Conservation (phyloP, 2,888 invertebrate species). For the Eremobia ochroleuca region DNA sequence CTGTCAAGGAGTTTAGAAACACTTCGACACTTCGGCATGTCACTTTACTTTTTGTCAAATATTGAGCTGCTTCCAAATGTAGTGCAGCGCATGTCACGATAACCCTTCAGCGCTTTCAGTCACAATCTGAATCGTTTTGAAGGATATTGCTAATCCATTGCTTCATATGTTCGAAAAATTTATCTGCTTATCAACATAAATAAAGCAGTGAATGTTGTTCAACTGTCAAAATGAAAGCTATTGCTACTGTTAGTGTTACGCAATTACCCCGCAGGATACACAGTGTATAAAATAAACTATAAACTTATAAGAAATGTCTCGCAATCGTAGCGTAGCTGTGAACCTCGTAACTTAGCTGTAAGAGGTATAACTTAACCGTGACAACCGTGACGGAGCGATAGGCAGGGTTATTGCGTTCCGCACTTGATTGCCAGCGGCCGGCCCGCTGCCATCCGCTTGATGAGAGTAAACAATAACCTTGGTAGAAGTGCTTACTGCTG, state of each 20-base stretch:
- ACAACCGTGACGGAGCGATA: slow-evolving; percentile 36
- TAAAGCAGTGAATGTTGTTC: too few species aligned
- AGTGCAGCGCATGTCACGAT: too few species aligned
- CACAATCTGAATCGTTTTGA: too few species aligned
- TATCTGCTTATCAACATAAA: too few species aligned
- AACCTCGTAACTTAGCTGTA: neutral
- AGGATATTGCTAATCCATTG: too few species aligned
- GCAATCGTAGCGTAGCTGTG: slow-evolving; percentile 18
- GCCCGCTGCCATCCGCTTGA: slow-evolving; percentile 40
- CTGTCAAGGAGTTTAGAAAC: neutral
- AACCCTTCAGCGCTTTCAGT: too few species aligned
- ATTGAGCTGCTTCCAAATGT: neutral
- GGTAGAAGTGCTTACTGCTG: neutral
- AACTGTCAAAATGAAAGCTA: too few species aligned
- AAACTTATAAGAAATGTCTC: slow-evolving; percentile 14
- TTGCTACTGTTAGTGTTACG: too few species aligned
- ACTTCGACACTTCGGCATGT: neutral
- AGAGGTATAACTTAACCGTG: slow-evolving; percentile 4
- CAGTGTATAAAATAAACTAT: neutral
- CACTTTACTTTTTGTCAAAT: neutral
- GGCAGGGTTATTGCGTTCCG: slow-evolving; percentile 50
- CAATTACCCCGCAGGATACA: too few species aligned
- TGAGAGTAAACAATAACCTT: slow-evolving; percentile 40
- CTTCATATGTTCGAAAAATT: too few species aligned
- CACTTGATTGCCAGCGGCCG: slow-evolving; percentile 50